Conservation (phyloP, 2,797 vertebrate species). For the Esox lucius region DNA sequence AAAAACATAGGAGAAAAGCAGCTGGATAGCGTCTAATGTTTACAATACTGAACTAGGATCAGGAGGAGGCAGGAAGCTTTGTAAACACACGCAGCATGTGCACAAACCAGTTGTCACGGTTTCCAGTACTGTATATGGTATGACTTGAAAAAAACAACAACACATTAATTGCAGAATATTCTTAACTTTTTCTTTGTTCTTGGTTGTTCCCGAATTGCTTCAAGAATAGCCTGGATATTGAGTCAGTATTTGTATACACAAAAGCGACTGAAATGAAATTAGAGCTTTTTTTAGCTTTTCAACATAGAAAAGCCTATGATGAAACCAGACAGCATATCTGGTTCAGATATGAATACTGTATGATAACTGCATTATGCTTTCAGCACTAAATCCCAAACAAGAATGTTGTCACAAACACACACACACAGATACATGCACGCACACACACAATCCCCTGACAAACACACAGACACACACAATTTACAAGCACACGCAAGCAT, state of each 20-base stretch:
- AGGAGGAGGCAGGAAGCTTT: not conserved
- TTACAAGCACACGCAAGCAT: conserved; percentile 13
- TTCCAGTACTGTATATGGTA: not conserved
- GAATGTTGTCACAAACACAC: not conserved
- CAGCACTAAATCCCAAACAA: conserved; percentile 8
- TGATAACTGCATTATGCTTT: conserved; percentile 45
- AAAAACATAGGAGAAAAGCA: not conserved
- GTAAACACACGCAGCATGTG: not conserved
- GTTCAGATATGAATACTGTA: conserved; percentile 52
- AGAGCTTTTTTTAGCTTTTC: not conserved
- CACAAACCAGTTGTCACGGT: not conserved
- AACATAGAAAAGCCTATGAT: conserved; percentile 39
- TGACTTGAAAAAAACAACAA: not conserved
- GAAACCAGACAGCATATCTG: conserved; percentile 39
- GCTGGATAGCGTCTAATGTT: no score
- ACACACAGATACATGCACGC: conserved; percentile 14
- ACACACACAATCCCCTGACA: not conserved
- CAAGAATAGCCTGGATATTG: not conserved
- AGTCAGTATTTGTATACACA: not conserved
- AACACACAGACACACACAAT: conserved; percentile 16
- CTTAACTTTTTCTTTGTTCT: not conserved
- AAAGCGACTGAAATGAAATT: not conserved
- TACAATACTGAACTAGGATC: not conserved
- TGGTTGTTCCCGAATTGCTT: not conserved
- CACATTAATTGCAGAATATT: not conserved